A percentile compares a stretch with the other conserved stretches of the same genome.
Evolutionary conservation across 2,888 invertebrate genomes (phyloP).

Genomic region (Halocaridina rubra): DNA sequence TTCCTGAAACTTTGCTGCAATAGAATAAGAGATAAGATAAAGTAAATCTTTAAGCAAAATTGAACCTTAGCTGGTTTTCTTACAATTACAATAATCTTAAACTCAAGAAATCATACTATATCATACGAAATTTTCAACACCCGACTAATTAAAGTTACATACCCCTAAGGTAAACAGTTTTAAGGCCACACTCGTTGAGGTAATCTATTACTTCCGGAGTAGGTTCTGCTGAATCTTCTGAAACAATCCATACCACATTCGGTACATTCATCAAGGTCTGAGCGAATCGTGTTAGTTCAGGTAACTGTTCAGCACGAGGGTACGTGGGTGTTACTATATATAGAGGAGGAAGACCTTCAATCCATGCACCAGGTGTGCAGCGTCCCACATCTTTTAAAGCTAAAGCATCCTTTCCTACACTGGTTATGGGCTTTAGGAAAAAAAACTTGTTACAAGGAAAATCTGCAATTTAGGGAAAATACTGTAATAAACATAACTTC

Average conservation of each 20-base stretch:
- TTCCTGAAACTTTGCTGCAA: no score
- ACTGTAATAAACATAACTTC: neutral
- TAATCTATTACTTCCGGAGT: slow-evolving; percentile 40
- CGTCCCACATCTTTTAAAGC: neutral
- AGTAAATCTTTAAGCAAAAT: no score
- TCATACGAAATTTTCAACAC: no score
- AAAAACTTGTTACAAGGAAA: no score
- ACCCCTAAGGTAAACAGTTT: slow-evolving; percentile 58
- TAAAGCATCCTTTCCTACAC: no score
- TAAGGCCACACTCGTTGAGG: slow-evolving; percentile 42
- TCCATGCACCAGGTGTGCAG: slow-evolving; percentile 12
- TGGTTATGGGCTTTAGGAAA: no score
- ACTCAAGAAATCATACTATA: no score
- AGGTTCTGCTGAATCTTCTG: slow-evolving; percentile 54
- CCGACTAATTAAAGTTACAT: no score
- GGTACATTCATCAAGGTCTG: slow-evolving; percentile 62
- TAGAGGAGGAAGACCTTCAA: slow-evolving; percentile 39
- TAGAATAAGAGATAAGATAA: no score
- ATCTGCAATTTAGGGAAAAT: neutral
- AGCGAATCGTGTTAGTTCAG: slow-evolving; percentile 59
- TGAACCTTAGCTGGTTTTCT: no score
- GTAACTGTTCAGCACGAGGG: slow-evolving; percentile 62
- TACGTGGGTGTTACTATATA: slow-evolving; percentile 64
- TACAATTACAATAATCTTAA: no score
- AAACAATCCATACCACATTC: slow-evolving; percentile 63